These are phyloP conservation scores for Malurus splendens DNA, from an alignment of 2,797 vertebrate species.

Conservation along the genomic window DNA sequence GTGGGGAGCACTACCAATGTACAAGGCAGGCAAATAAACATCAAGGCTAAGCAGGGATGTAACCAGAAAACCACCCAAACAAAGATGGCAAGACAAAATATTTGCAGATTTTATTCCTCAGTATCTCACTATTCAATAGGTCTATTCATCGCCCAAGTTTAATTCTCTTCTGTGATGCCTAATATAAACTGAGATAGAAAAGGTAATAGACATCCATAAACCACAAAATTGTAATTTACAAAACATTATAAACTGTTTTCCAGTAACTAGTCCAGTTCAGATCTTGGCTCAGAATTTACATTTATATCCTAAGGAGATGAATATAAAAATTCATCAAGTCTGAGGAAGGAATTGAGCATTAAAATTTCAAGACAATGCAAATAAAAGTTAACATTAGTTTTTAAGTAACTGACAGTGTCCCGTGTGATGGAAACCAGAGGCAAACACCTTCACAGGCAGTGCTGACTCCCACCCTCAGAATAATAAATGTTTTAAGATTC, in stretches of 20 bases:
- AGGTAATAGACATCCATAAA: neutral
- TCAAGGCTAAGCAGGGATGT: neutral
- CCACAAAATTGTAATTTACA: neutral
- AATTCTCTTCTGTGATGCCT: neutral
- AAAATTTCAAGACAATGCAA: neutral
- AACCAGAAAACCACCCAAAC: neutral
- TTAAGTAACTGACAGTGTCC: neutral
- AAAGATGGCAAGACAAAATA: neutral
- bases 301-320: neutral
- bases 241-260: neutral
- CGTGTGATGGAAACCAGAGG: neutral
- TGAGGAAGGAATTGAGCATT: neutral
- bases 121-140: neutral
- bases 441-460: neutral
- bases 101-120: neutral
- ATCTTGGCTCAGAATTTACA: neutral
- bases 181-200: neutral
- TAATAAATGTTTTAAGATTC: neutral
- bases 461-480: neutral
- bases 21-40: neutral
- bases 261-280: neutral
- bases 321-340: neutral
- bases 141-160: neutral
- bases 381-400: neutral
- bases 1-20: neutral